Evolutionary conservation across 2,113 vertebrate genomes (phyloP), one percentile per base, ranked within the genome.

Genomic region (Halichoeres trimaculatus): DNA sequence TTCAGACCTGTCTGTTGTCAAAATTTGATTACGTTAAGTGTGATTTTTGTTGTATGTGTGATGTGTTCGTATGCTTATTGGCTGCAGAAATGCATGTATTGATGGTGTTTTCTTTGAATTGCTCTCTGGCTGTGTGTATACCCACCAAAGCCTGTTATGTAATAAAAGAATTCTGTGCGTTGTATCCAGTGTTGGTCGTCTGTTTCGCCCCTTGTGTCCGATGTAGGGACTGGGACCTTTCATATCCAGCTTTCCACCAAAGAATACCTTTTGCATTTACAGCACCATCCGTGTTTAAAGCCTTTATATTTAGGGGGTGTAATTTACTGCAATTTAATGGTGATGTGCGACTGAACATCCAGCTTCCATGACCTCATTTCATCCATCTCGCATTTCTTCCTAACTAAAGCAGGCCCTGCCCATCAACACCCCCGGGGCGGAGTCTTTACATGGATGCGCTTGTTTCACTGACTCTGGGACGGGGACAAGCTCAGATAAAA

Each of bases 141-240:
- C 70, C 83, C 72, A 65, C 62, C 85, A 72, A 89, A 88, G 84
- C 75, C 69, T 87, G 75, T 93, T 92, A 87, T 75, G 88, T 90
- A 93, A 93, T 91, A 92, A 93, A 92, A 80, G 2, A 80, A 73
- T 67, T 75, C 41, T 86, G 84, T 89, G 67, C 60, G 68, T 85
- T 75, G 67, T 72, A 62, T 47, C 60, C 51, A 61, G 55, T 69
- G 61, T 13, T 11, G 47, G 36, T 63, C 6, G 55, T 62, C 8
- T 48, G 2, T n/a, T 60, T 80, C 11, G 10, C 62, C 60, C 63
- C 50, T 75, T 75, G 47, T 30, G 17, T 10, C 26, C 22, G 50
- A 10, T 7, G 22, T 2, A 30, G 30, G 30, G 30, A 30, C 30
- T 30, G 30, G 30, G 3, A 6, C 30, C 58, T 40, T 53, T 4